Evolutionary conservation across 1,140 invertebrate genomes (phyloP).

Genomic region (Apocrypta bakeri): DNA sequence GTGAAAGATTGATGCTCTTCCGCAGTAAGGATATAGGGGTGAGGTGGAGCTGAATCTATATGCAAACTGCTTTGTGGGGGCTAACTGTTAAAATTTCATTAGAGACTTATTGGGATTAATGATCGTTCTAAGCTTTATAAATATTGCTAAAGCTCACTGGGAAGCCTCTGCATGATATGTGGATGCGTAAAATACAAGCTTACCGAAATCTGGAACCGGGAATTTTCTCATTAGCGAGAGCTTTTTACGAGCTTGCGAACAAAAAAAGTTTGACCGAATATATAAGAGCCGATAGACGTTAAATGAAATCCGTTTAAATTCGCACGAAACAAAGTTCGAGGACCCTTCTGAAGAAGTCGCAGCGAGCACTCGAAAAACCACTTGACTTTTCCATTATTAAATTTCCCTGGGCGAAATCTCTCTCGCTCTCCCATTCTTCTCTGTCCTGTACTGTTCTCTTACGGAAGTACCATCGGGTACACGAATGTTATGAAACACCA

Average conservation of each 20-base stretch:
- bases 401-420: slow-evolving; percentile 18
- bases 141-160: not conserved
- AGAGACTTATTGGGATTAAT: slow-evolving; percentile 5
- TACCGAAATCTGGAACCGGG: no score
- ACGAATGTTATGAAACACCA: not conserved
- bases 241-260: not conserved
- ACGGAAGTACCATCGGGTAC: not conserved
- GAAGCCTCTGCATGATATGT: no score
- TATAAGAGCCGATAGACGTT: no score
- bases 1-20: not conserved
- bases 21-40: not conserved
- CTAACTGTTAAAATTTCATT: slow-evolving; percentile 1
- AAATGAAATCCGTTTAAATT: slow-evolving; percentile 38
- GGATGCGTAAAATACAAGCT: not conserved
- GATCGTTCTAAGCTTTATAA: not conserved
- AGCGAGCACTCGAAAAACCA: slow-evolving; percentile 28
- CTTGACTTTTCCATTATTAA: slow-evolving; percentile 47
- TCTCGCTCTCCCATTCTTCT: not conserved
- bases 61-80: not conserved
- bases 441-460: not conserved
- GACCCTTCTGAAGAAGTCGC: not conserved
- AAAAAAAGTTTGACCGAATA: not conserved
- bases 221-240: not conserved
- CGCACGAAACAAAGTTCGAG: slow-evolving; percentile 35
- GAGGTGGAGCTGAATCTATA: no score